Conservation (phyloP, 2,113 vertebrate species). For the Amblyornis subalaris region DNA sequence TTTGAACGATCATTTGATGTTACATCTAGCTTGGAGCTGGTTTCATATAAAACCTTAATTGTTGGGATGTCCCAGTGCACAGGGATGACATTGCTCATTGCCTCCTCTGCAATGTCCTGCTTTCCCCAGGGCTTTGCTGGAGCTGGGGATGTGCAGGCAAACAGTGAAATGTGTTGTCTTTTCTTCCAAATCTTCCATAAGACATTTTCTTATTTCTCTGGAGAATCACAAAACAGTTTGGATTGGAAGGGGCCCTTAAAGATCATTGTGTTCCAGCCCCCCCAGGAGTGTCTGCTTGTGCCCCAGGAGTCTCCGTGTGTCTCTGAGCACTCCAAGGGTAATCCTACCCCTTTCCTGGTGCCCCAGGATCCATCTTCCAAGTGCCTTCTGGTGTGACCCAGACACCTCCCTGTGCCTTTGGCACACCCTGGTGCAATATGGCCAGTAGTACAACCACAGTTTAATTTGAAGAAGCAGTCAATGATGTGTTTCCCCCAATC, state of each 20-base stretch:
- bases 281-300: background rate
- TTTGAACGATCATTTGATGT: background rate
- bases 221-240: background rate
- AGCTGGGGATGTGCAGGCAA: background rate
- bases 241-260: background rate
- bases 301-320: too few species aligned
- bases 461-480: background rate
- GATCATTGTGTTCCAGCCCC: background rate
- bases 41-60: background rate
- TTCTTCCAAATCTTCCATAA: background rate
- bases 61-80: background rate
- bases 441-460: background rate
- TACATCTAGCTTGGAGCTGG: background rate
- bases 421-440: fast-evolving
- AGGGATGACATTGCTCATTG: background rate
- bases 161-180: background rate
- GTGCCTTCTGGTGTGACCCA: background rate
- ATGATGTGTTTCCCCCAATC: background rate
- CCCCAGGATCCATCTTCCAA: background rate
- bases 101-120: background rate
- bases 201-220: background rate
- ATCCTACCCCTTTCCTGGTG: background rate
- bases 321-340: background rate
- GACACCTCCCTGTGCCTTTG: background rate
- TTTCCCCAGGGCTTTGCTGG: background rate